Conservation (phyloP, 2,113 vertebrate genomes). For the Amazona guildingii region DNA sequence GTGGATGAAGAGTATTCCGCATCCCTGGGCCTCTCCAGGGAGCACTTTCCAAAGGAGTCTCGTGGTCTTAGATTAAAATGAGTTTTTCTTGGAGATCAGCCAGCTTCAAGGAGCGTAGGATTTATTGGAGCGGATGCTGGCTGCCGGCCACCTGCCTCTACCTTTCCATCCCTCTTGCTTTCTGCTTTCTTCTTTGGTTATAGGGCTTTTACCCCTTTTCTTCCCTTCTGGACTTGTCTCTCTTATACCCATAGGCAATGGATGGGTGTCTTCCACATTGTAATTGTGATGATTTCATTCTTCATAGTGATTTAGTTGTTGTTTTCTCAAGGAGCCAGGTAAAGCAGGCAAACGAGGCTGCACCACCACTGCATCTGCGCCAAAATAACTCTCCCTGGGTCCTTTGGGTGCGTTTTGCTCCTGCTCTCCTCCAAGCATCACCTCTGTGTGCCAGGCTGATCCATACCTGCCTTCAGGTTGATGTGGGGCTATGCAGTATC, state of each 20-base stretch:
- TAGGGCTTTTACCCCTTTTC: background rate
- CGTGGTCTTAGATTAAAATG: constrained; percentile 66
- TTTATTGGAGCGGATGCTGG: constrained; percentile 57
- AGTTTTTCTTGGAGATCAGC: constrained; percentile 73
- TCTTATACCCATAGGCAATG: background rate
- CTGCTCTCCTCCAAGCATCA: background rate
- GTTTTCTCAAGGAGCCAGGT: background rate
- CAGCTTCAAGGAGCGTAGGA: constrained; percentile 52
- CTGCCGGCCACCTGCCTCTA: constrained; percentile 51
- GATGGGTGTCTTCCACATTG: background rate
- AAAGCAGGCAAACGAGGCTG: background rate
- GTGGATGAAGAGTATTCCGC: constrained; percentile 26
- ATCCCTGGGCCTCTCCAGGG: constrained; percentile 40
- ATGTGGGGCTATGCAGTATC: background rate
- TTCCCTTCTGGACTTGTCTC: background rate
- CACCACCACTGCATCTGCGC: background rate
- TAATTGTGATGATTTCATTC: rapidly evolving
- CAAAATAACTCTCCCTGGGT: background rate
- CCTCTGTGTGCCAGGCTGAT: background rate
- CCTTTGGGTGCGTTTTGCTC: background rate
- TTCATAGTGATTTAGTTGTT: background rate
- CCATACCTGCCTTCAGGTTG: background rate
- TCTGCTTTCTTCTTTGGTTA: background rate
- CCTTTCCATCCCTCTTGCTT: background rate
- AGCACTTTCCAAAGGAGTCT: constrained; percentile 57